Base-by-base conservation (phyloP, 2,113 vertebrate genomes). In the Chascanopsetta lugubris region DNA sequence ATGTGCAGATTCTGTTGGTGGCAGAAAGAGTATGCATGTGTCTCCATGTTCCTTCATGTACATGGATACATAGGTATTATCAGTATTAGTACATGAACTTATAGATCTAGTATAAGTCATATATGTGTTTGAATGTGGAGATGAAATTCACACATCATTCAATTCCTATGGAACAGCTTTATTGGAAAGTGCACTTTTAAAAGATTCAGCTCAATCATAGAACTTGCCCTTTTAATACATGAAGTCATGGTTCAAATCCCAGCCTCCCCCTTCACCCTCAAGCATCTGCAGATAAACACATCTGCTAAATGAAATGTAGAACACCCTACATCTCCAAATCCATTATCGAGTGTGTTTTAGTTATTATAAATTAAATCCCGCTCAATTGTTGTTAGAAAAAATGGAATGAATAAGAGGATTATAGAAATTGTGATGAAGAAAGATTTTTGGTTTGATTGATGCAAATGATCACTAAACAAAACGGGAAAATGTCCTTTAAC, bases 1-100 rank as follows among this genome's bases (percentile, higher is more conserved):
- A 77, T 55, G 62, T 81, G 72, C 61, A 72, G 32, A 58, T 85
- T 72, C 46, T 79, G 57, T 66, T 79, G 62, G 59, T 75, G 63
- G 62, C 66, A 66, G 75, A 36, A 6, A 30, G 21, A 20, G 38
- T 29, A 17, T 42, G 6, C 46, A 13, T 26, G 26, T 11, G 27
- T 51, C 13, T 36, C 11, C 55, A 38, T 20, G 50, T 42, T 8
- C 26, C 17, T 18, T 25, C 42, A 27, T 46, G 58, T 17, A 26
- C 56, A 32, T 46, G 32, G 27, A 61, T n/a, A n/a, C n/a, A 40
- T 51, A 6, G 9, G 65, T 61, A 46, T 38, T 45, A 55, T 45
- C 24, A 46, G 36, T n/a, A n/a, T 66, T 61, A 36, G 13, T 26
- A 30, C 22, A 21, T 47, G 48, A 38, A 22, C 2, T 8, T n/a